These are phyloP conservation scores for Megalopta genalis DNA, from an alignment of 1,140 invertebrate genomes.

Conservation along the genomic window DNA sequence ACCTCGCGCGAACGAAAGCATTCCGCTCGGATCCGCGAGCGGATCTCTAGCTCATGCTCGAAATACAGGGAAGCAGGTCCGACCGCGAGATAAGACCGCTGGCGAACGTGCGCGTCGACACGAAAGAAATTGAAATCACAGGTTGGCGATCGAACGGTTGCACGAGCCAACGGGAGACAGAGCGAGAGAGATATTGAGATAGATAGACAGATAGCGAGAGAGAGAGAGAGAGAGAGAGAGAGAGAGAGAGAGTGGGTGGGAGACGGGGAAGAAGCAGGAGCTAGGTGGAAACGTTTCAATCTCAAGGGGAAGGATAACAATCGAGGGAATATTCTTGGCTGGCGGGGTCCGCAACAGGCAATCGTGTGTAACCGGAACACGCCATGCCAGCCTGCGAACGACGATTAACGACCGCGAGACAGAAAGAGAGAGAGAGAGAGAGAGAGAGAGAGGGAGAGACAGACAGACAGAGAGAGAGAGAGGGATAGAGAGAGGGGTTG, in stretches of 20 bases:
- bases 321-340: conserved; percentile 18
- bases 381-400: conserved; percentile 38
- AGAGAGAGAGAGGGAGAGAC: not conserved
- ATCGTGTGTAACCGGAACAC: conserved; percentile 44
- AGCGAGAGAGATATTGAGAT: not conserved
- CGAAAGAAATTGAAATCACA: not conserved
- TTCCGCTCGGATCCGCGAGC: too few species aligned
- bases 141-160: not conserved
- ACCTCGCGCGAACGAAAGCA: too few species aligned
- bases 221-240: not conserved
- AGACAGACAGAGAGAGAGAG: conserved; percentile 1
- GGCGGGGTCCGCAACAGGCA: conserved; percentile 46
- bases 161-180: not conserved
- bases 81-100: too few species aligned
- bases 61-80: too few species aligned
- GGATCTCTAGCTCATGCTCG: too few species aligned
- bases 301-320: not conserved
- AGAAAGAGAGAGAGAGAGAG: conserved; percentile 8
- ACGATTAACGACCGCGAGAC: conserved; percentile 34
- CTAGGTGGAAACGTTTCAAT: not conserved
- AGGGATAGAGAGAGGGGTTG: not conserved
- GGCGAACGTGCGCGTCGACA: not conserved
- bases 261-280: not conserved
- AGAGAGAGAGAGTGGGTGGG: not conserved
- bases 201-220: not conserved